Evolutionary conservation across 2,888 invertebrate genomes (phyloP).

Genomic region (Mesochorus sp.): DNA sequence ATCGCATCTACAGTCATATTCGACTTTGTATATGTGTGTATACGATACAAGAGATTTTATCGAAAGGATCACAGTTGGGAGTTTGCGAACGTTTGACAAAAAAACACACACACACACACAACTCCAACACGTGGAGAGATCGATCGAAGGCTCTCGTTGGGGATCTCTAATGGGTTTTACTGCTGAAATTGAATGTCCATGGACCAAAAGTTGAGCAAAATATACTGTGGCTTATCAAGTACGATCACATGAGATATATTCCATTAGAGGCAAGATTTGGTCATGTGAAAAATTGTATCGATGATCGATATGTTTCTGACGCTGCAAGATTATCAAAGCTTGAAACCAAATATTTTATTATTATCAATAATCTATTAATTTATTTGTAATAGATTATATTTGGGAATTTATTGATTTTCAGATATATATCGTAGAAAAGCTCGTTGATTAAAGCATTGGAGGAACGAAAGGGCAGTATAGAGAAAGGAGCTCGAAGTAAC

Average conservation of each 20-base stretch:
- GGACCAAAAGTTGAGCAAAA: constrained; percentile 64
- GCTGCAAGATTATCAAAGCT: neutral
- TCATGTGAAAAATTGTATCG: constrained; percentile 36
- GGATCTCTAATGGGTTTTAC: constrained; percentile 56
- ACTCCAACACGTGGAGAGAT: too few species aligned
- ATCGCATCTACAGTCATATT: neutral
- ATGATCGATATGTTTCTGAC: constrained; percentile 2
- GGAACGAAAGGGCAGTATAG: neutral
- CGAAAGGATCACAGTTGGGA: neutral
- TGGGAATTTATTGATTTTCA: constrained; percentile 36
- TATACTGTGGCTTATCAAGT: constrained; percentile 38
- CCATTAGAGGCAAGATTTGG: neutral
- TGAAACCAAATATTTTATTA: neutral
- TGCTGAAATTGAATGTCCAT: constrained; percentile 57
- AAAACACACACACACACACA: too few species aligned
- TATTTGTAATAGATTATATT: constrained; percentile 32
- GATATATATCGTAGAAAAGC: constrained; percentile 6
- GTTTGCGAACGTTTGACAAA: neutral
- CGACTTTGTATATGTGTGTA: neutral
- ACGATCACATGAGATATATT: constrained; percentile 38
- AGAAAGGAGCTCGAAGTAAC: constrained; percentile 26
- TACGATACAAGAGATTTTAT: neutral
- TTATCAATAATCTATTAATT: constrained; percentile 5
- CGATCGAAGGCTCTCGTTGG: constrained; percentile 51
- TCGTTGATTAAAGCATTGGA: constrained; percentile 43